A percentile compares a stretch with the other conserved stretches of the same genome.
Conservation (phyloP, 2,113 vertebrate species). For the Cebidichthys violaceus region DNA sequence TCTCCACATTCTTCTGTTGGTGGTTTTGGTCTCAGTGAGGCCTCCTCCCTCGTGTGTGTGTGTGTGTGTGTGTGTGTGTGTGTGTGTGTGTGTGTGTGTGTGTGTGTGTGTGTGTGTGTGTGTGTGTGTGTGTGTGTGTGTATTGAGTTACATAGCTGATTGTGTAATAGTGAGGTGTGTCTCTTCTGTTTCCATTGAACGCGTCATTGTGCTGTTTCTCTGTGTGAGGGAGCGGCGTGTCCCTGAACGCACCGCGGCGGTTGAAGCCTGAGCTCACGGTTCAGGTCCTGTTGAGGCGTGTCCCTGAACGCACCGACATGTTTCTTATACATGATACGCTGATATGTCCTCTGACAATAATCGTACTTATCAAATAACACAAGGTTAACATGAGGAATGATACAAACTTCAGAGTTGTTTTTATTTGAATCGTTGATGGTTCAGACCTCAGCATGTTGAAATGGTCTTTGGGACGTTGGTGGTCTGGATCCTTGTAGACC, state of each 20-base stretch:
- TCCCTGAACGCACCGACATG: not conserved
- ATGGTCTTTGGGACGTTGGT: no score
- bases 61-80: not conserved
- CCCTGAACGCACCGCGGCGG: no score
- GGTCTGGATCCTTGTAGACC: no score
- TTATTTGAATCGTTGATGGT: no score
- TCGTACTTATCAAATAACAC: no score
- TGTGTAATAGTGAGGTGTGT: slow-evolving; percentile 79
- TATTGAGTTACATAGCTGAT: slow-evolving; percentile 75
- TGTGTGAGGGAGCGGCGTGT: not conserved
- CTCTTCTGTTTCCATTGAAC: slow-evolving; percentile 62
- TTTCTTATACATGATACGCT: no score
- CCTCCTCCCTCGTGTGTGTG: no score
- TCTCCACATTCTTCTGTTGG: not conserved
- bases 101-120: slow-evolving; percentile 23
- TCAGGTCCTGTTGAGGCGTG: not conserved
- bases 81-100: not conserved
- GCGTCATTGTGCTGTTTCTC: not conserved
- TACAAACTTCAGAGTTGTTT: no score
- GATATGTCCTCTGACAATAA: no score
- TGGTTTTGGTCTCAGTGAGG: not conserved
- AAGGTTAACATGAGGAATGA: no score
- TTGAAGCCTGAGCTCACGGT: not conserved
- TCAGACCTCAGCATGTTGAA: no score
- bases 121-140: no score